Base-by-base conservation (phyloP, 2,797 vertebrate species). In the Takifugu rubripes region DNA sequence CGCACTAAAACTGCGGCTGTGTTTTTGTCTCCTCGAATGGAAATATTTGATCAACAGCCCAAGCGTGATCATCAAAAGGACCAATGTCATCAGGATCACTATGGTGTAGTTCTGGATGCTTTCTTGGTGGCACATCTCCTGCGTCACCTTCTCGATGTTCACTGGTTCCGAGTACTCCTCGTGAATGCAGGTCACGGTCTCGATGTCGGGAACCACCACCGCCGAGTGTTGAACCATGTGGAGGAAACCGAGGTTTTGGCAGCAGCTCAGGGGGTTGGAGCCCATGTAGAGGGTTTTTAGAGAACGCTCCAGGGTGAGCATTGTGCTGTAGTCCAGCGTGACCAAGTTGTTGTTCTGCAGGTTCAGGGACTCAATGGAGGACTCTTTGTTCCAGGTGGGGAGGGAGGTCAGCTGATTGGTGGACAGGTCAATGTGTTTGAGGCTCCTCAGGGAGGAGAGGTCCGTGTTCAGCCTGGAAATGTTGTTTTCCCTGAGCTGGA, bases 251-350 rank as follows among this genome's bases (percentile, higher is more conserved):
- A 88, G 70, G 25, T 95, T 98, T 59, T 87, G 90, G 0, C 97
- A 99, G 90, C 97, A 99, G 71, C 67, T 92, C 14, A 99, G 91
- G 0, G 96, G 96, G 68, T 98, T 99, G 9, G 93, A 95, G 2
- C 91, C 84, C 56, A 98, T 83, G 78, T 95, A 95, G 33, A 99
- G 87, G 25, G 89, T 94, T 66, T 90, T 92, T 2, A 99, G 91
- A 0, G 93, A 94, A 59, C 66, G 88, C 70, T 94, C 90, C 81
- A 98, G 74, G 8, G 87, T 87, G 0, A 88, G 78, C 64, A 97
- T 89, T 25, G 92, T 92, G 47, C 85, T 87, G 65, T 83, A 68
- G 3, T 95, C 88, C 56, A 99, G 78, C 0, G 90, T 90, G 45
- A 91, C 93, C 66, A 99, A 88, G 66, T 89, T 92, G 56, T 99